Percentiles rank a stretch among this genome's conserved stretches.
Evolutionary conservation across 2,113 vertebrate species (phyloP).

Genomic region (Cephalopterus ornatus): DNA sequence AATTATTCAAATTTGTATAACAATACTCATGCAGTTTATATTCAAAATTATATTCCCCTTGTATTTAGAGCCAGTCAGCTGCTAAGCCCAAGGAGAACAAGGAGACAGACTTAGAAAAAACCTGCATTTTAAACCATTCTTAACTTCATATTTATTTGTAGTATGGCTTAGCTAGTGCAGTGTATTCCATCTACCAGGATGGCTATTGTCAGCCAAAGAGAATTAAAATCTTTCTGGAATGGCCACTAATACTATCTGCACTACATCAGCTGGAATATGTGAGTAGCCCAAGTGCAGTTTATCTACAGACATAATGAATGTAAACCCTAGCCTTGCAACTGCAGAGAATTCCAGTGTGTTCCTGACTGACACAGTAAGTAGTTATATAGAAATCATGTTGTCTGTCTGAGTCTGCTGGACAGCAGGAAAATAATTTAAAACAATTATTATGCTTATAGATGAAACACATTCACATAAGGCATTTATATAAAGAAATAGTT

Average conservation of each 20-base stretch:
- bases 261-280: background rate
- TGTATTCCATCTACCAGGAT: background rate
- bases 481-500: background rate
- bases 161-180: background rate
- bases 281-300: background rate
- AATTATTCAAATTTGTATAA: background rate
- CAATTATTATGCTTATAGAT: background rate
- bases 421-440: background rate
- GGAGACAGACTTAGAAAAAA: background rate
- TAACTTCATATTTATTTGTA: background rate
- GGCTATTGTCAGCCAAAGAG: background rate
- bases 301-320: background rate
- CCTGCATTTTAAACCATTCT: background rate
- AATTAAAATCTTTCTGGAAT: background rate
- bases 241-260: background rate
- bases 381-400: rapidly evolving
- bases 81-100: background rate
- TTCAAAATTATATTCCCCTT: background rate
- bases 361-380: background rate
- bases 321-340: background rate
- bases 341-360: background rate
- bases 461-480: background rate
- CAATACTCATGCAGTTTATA: background rate
- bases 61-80: background rate
- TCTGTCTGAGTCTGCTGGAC: background rate